Base-by-base conservation (phyloP, 2,888 invertebrate genomes). In the Hoplodrina ambigua region DNA sequence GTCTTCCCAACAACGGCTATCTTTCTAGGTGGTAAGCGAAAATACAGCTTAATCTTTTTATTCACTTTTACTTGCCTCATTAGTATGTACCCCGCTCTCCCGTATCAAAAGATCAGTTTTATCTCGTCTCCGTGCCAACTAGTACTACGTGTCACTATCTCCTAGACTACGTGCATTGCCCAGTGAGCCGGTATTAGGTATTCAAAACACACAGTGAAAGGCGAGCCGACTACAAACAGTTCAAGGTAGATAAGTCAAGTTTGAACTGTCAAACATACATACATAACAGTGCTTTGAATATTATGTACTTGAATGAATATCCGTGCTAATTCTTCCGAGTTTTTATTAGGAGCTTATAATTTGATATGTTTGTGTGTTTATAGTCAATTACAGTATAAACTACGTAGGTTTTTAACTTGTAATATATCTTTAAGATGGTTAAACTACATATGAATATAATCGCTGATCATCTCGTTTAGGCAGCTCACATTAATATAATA, bases 161-260 rank as follows among this genome's bases (percentile, higher is more conserved):
- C 77, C 33, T 57, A 20, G 58, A 69, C 80, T 77, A 80, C 58
- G 82, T 74, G 69, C 69, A 62, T 65, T 74, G 74, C 66, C 69
- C 72, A 80, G 68, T 79, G 72, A 78, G 59, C 79, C 70, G 58
- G 77, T 70, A 78, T 85, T 81, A 83, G 80, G 74, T 86, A 87
- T 85, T 84, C 85, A 75, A 84, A 86, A 70, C 85, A 85, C 75
- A 85, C 73, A 86, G 89, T 89, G 89, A 89, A 89, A 89, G 89
- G 89, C 84, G 65, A 66, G 67, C 71, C 53, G 33, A 44, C 54
- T 44, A 73, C 72, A 83, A 84, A 71, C 84, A 82, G 89, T 89
- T 89, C 89, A 89, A 89, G 89, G 89, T 84, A 87, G 88, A 88
- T 89, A 89, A 87, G 89, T 89, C 89, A 89, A 89, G 89, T 89